Conservation (phyloP, 2,888 invertebrate genomes). For the Nysson spinosus region DNA sequence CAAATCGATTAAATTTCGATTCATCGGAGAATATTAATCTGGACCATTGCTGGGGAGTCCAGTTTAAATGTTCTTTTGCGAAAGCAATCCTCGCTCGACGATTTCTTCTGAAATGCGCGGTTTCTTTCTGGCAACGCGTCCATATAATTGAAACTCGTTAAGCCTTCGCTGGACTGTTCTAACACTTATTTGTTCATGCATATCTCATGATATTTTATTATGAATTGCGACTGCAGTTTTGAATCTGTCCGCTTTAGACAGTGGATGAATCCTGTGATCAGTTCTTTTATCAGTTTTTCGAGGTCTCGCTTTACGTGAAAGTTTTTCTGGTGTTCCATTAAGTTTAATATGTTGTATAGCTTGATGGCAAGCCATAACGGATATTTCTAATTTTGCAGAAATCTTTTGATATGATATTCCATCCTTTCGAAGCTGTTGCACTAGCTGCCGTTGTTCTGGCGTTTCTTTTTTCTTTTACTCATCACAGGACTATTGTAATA, state of each 20-base stretch:
- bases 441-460: too few species aligned
- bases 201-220: neutral
- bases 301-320: too few species aligned
- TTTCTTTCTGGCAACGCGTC: neutral
- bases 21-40: neutral
- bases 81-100: neutral
- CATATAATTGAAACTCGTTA: neutral
- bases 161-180: neutral
- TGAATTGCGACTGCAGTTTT: neutral
- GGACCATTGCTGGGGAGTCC: neutral
- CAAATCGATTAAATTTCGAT: neutral
- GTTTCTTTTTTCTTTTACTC: too few species aligned
- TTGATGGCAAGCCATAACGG: too few species aligned
- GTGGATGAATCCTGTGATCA: neutral
- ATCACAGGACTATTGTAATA: too few species aligned
- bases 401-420: too few species aligned
- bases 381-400: too few species aligned
- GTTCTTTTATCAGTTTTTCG: slow-evolving; percentile 3
- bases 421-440: too few species aligned
- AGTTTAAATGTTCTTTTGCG: neutral
- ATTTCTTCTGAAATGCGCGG: neutral
- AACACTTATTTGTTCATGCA: slow-evolving; percentile 7
- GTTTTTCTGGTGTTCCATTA: too few species aligned
- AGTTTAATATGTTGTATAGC: too few species aligned
- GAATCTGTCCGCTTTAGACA: neutral